Percentiles rank a stretch among this genome's conserved stretches.
phyloP scores from a whole-genome alignment of 1,140 invertebrate species.

The Drosophila baimaii region DNA sequence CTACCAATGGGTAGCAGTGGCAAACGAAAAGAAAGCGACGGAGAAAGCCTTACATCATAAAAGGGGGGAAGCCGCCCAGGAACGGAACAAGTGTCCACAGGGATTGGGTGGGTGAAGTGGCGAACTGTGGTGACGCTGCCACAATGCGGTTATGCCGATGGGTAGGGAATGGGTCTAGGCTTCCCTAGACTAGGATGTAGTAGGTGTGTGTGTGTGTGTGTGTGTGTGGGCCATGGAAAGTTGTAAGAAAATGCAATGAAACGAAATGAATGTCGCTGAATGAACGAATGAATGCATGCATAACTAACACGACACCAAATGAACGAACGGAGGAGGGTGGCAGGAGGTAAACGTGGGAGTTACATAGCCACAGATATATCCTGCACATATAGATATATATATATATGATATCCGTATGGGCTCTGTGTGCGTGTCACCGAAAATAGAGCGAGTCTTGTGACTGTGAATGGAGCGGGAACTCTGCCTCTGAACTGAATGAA shows the following conservation, averaged over 20 bases:
- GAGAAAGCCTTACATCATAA: conserved; percentile 45
- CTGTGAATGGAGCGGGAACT: conserved; percentile 9
- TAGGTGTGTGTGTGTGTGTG: not conserved
- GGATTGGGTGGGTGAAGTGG: conserved; percentile 10
- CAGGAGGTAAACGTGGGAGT: too few species aligned
- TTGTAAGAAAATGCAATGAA: conserved; percentile 75
- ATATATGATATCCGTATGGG: conserved; percentile 23
- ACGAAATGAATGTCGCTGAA: conserved; percentile 80
- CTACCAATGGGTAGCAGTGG: conserved; percentile 4
- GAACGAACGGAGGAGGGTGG: conserved; percentile 16
- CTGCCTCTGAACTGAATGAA: conserved; percentile 69
- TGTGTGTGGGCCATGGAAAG: conserved; percentile 38
- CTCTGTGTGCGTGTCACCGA: too few species aligned
- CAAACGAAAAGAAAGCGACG: conserved; percentile 15
- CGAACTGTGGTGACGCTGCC: conserved; percentile 21
- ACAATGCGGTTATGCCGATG: conserved; percentile 58
- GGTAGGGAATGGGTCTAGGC: not conserved
- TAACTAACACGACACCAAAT: conserved; percentile 68
- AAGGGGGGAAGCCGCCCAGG: conserved; percentile 13
- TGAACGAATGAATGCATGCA: conserved; percentile 71
- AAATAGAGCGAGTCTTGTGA: conserved; percentile 15
- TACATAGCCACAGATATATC: too few species aligned
- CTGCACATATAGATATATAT: too few species aligned
- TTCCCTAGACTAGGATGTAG: not conserved
- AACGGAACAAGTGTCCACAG: conserved; percentile 37